Evolutionary conservation across 35 echinoderm and acorn worm species (phyloP).

Genomic region (Ptychodera flava): DNA sequence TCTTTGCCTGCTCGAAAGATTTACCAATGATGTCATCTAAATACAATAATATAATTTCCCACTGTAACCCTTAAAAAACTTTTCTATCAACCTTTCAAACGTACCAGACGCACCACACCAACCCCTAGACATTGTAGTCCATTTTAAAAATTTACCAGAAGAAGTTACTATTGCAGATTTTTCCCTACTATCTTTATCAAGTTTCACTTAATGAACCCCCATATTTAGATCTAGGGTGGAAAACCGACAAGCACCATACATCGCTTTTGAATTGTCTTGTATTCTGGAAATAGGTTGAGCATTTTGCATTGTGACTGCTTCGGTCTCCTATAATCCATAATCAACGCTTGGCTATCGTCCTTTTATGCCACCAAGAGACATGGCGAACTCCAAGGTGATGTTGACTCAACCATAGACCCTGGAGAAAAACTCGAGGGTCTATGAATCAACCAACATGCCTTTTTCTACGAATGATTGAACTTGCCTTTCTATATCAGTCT

Average conservation of each 20-base stretch:
- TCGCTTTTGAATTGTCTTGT: conserved; percentile 36
- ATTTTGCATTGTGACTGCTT: conserved; percentile 35
- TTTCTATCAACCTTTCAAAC: conserved; percentile 30
- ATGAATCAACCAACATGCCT: background rate
- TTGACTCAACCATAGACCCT: too few relatives aligned
- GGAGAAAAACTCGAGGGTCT: too few relatives aligned
- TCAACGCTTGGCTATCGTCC: conserved; percentile 26
- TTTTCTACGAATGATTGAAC: background rate
- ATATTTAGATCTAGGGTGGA: conserved; percentile 1
- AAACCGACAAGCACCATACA: background rate
- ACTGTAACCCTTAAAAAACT: conserved; percentile 41
- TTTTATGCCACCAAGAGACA: conserved; percentile 37
- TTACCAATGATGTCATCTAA: conserved; percentile 51
- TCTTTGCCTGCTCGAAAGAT: conserved; percentile 10
- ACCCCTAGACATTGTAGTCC: conserved; percentile 21
- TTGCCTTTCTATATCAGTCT: conserved; percentile 29
- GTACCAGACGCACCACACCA: conserved; percentile 33
- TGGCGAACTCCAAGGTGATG: conserved; percentile 34
- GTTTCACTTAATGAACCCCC: conserved; percentile 33
- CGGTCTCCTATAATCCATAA: conserved; percentile 36
- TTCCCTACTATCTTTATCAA: conserved; percentile 32
- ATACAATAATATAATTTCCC: conserved; percentile 37
- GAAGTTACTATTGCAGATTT: conserved; percentile 40
- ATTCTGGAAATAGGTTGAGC: conserved; percentile 51
- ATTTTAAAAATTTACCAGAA: conserved; percentile 10